A percentile compares a stretch with the other conserved stretches of the same genome.
Conservation (phyloP, 2,113 vertebrate species). For the chimpanzee (Pan troglodytes) region NHGRI_mPanTro3-v2.1_pri NC_072402.2:7027001-7027500, state of each 20-base stretch:
- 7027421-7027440: accelerated
- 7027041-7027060: neutral
- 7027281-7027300: neutral
- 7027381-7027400: accelerated
- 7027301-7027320: neutral
- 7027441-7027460: neutral
- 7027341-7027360: neutral
- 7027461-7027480: neutral
- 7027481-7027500: neutral
- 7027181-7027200: neutral
- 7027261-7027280: neutral
- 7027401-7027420: neutral
- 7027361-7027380: neutral
- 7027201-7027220: neutral
- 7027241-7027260: neutral
- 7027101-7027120: neutral
- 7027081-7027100: neutral
- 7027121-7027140: neutral
- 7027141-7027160: neutral
- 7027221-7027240: neutral
- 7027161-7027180: neutral
- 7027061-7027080: neutral
- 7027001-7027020: neutral
- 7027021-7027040: neutral
- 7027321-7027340: neutral